Conservation (phyloP, 2,888 invertebrate genomes). For the Diachrysia chrysitis region DNA sequence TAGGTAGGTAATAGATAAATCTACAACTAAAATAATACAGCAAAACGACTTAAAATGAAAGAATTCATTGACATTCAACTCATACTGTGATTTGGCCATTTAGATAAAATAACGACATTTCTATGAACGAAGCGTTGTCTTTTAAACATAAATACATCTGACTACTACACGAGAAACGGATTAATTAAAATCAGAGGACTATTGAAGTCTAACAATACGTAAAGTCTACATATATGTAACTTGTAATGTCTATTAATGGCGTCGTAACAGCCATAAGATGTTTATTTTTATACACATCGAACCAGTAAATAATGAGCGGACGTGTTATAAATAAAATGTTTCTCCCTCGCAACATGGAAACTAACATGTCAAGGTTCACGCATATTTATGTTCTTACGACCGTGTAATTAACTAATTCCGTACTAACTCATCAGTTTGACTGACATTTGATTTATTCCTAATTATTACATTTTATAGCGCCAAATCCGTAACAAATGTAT, state of each 20-base stretch:
- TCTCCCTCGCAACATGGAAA: conserved; percentile 74
- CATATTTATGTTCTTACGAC: conserved; percentile 71
- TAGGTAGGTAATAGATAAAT: background rate
- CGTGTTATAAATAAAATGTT: conserved; percentile 71
- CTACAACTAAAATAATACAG: conserved; percentile 30
- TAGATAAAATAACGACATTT: conserved; percentile 28
- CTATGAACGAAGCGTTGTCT: conserved; percentile 33
- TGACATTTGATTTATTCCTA: conserved; percentile 63
- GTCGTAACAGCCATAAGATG: conserved; percentile 44
- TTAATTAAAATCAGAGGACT: conserved; percentile 46
- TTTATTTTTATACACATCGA: conserved; percentile 56
- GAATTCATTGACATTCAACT: conserved; percentile 37
- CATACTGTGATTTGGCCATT: conserved; percentile 37
- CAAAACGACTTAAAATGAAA: conserved; percentile 24
- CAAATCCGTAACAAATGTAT: background rate
- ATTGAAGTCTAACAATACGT: conserved; percentile 34
- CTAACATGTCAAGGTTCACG: conserved; percentile 83
- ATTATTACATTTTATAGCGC: conserved; percentile 32
- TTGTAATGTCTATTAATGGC: conserved; percentile 31
- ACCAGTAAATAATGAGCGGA: conserved; percentile 50
- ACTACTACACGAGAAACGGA: conserved; percentile 28
- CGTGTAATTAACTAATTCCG: conserved; percentile 73
- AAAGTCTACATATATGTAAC: conserved; percentile 25
- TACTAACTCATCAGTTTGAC: conserved; percentile 58
- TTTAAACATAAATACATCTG: conserved; percentile 30